Evolutionary conservation across 2,113 vertebrate species (phyloP), one percentile per base, ranked within the genome.

Genomic region (Pao palembangensis): DNA sequence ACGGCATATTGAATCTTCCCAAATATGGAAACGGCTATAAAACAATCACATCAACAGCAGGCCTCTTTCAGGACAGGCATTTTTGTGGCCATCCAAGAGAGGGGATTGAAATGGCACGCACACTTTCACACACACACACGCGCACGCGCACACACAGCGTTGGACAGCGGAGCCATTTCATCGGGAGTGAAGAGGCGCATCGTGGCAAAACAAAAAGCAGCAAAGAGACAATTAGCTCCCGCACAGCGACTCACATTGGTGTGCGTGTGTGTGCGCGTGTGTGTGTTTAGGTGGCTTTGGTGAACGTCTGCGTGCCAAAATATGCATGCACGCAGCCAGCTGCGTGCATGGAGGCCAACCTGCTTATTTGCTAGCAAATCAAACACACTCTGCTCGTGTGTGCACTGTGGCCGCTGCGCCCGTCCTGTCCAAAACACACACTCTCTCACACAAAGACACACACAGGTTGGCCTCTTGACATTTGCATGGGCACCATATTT

Each of bases 21-120:
- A 84, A 88, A 88, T 86, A 88, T 88, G 86, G 83, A 84, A 78
- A 74, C 73, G 56, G 75, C 69, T 77, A 61, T 80, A 85, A 77
- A 80, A 87, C 79, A 84, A 87, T 85, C 75, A 73, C 82, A 76
- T 84, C 81, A 84, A 76, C 81, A 84, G 81, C 79, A 77, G 78
- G 84, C 71, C 79, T 79, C 77, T 81, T 84, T 82, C 79, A 84
- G 80, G 81, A 75, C 77, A 71, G 75, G 76, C 76, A 51, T 81
- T 84, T 80, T 75, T 75, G 80, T 82, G 69, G 73, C 64, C 60
- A 57, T 84, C 86, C 84, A 85, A 82, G 71, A 73, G 76, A 80
- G 69, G 58, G 75, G 73, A 85, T 80, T 83, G 80, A 83, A 85
- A 85, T 78, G 76, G 67, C 73, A 73, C 69, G 75, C 78, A 77